phyloP scores from a whole-genome alignment of 2,113 vertebrate species.

The Nycticorax nycticorax region DNA sequence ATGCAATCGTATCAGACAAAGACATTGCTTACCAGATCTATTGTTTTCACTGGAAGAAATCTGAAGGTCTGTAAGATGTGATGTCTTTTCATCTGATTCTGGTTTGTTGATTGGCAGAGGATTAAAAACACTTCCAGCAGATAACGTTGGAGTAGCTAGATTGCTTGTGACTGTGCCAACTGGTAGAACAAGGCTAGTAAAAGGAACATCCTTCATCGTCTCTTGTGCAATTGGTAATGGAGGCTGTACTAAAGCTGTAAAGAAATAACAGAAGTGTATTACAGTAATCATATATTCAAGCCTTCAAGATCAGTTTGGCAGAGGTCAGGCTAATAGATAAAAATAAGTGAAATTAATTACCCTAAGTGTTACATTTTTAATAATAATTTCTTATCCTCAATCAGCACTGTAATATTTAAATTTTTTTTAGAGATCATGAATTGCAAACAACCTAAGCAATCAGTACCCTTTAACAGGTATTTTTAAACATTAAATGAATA shows the following conservation, averaged over 20 bases:
- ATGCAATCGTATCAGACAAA: rapidly evolving
- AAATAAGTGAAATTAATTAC: not conserved
- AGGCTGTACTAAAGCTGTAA: conserved; percentile 84
- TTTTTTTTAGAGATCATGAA: not conserved
- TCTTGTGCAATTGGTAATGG: conserved; percentile 86
- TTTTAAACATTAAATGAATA: not conserved
- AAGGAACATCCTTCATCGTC: conserved; percentile 86
- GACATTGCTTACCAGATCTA: conserved; percentile 80
- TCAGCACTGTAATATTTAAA: not conserved
- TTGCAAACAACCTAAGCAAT: not conserved
- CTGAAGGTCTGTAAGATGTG: conserved; percentile 81
- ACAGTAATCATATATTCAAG: not conserved
- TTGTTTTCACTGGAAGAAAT: conserved; percentile 82
- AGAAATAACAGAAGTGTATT: not conserved
- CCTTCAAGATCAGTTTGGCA: not conserved
- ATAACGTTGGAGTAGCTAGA: conserved; percentile 76
- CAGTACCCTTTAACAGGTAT: not conserved
- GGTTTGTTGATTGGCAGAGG: conserved; percentile 76
- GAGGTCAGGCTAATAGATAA: not conserved
- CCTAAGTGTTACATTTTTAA: not conserved
- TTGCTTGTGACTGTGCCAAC: conserved; percentile 75
- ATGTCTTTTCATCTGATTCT: conserved; percentile 82
- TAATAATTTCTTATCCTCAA: not conserved
- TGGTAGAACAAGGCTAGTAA: conserved; percentile 85
- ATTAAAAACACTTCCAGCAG: conserved; percentile 86